Conservation (phyloP, 2,113 vertebrate genomes). For the Empidonax alnorum region DNA sequence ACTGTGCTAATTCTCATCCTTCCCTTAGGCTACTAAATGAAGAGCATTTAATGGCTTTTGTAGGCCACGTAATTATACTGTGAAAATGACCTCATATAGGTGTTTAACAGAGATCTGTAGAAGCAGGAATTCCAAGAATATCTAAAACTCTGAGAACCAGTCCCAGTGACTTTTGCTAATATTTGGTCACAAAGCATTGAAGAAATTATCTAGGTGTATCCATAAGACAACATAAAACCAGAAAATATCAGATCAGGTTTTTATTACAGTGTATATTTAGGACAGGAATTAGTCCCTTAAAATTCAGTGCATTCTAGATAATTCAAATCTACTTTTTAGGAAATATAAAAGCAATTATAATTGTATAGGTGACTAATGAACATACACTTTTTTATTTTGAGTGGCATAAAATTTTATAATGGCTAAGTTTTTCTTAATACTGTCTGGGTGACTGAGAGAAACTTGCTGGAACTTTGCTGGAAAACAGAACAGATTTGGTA, state of each 20-base stretch:
- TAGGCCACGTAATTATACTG: background rate
- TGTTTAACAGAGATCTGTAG: background rate
- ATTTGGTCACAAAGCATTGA: background rate
- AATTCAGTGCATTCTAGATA: background rate
- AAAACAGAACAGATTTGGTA: background rate
- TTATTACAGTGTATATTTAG: background rate
- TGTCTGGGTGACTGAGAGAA: background rate
- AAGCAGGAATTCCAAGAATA: background rate
- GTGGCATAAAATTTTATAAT: background rate
- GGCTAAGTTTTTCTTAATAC: background rate
- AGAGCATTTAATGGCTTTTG: background rate
- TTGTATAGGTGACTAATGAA: background rate
- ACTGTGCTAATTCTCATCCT: background rate
- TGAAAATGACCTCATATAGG: background rate
- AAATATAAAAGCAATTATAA: background rate
- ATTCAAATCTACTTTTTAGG: background rate
- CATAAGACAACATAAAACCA: background rate
- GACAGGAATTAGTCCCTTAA: background rate
- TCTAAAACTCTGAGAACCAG: background rate
- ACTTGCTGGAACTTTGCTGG: no score
- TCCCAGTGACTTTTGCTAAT: background rate
- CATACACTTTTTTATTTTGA: background rate
- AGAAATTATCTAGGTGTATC: background rate
- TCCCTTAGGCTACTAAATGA: background rate
- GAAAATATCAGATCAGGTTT: background rate